A percentile compares a stretch with the other conserved stretches of the same genome.
These are phyloP conservation scores for Macrobrachium nipponense DNA, from an alignment of 1,140 invertebrate species.

Conservation along the genomic window DNA sequence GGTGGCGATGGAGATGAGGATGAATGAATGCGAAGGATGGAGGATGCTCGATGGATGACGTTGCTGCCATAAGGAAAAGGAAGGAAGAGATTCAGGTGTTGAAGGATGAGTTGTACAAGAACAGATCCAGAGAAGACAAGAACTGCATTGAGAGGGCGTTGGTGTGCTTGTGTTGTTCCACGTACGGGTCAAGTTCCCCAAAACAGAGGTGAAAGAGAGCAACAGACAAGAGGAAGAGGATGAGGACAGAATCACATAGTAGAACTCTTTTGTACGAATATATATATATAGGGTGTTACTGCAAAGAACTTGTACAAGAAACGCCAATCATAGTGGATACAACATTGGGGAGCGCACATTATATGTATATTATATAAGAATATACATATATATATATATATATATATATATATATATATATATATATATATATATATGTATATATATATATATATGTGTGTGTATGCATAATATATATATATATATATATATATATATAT, in stretches of 20 bases:
- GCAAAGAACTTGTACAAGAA: too few relatives aligned
- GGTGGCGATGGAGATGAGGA: neutral
- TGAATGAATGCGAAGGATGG: neutral
- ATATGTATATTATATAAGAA: conserved; percentile 19
- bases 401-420: conserved; percentile 13
- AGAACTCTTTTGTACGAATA: too few relatives aligned
- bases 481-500: too few relatives aligned
- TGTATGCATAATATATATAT: neutral
- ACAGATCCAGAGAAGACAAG: too few relatives aligned
- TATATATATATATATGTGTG: neutral
- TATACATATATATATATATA: neutral
- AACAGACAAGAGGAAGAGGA: neutral
- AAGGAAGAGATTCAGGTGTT: neutral
- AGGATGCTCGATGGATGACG: too few relatives aligned
- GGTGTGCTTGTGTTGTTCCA: neutral
- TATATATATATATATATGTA: conserved; percentile 19
- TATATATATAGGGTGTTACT: too few relatives aligned
- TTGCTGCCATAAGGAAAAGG: too few relatives aligned
- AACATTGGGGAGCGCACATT: neutral
- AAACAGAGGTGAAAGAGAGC: neutral
- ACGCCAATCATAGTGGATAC: too few relatives aligned
- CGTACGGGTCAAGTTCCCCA: too few relatives aligned
- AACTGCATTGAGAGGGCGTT: neutral
- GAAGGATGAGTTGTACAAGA: neutral
- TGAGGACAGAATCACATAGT: neutral